Conservation (phyloP, 1,140 invertebrate genomes). For the Bombus superbus region DNA sequence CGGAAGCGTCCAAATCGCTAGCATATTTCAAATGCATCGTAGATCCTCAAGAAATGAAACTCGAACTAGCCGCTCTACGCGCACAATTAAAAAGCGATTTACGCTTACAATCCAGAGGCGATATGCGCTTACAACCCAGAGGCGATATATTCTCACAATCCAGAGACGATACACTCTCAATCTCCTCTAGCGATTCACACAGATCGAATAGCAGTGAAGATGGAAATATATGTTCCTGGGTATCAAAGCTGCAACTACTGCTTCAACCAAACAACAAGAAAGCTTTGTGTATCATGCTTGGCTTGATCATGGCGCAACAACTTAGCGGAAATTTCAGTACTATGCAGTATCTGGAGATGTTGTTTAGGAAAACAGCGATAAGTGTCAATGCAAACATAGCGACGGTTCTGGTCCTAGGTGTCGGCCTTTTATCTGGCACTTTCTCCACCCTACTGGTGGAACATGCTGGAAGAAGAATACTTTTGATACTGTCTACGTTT, state of each 20-base stretch:
- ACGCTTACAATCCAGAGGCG: accelerated
- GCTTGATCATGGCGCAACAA: constrained; percentile 89
- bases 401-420: constrained; percentile 88
- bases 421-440: constrained; percentile 87
- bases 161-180: too few relatives aligned
- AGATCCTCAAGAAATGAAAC: constrained; percentile 81
- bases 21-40: constrained; percentile 85
- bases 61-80: constrained; percentile 85
- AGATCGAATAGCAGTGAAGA: constrained; percentile 74
- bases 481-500: constrained; percentile 86
- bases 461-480: constrained; percentile 86
- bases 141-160: constrained; percentile 59
- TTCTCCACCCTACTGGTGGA: constrained; percentile 88
- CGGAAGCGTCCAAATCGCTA: constrained; percentile 86
- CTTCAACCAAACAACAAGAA: constrained; percentile 84
- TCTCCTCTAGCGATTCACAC: constrained; percentile 79
- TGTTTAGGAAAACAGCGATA: constrained; percentile 86
- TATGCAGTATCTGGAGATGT: constrained; percentile 89
- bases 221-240: constrained; percentile 67
- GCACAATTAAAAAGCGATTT: constrained; percentile 33
- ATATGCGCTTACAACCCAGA: accelerated
- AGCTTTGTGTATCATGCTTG: constrained; percentile 87
- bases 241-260: constrained; percentile 57
- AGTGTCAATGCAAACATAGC: constrained; percentile 82
- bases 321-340: constrained; percentile 91